Evolutionary conservation across 2,888 invertebrate species (phyloP).

Genomic region (Spilarctia lutea): DNA sequence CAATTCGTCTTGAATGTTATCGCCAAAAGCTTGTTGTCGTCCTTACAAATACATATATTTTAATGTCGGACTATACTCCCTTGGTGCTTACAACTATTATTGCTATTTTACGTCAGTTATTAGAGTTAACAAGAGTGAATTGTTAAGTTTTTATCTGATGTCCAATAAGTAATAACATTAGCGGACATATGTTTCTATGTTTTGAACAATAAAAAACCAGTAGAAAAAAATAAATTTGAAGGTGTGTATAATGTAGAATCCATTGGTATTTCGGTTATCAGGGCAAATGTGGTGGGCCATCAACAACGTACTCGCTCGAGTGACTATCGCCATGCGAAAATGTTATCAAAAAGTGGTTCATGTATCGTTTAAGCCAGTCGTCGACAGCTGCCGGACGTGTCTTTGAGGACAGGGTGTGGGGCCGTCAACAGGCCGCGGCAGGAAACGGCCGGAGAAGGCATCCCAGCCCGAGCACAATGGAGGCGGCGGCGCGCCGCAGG

Average conservation of each 20-base stretch:
- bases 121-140: background rate
- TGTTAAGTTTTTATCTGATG: background rate
- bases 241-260: conserved; percentile 8
- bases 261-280: conserved; percentile 7
- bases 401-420: conserved; percentile 62
- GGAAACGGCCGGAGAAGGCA: conserved; percentile 84
- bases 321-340: conserved; percentile 30
- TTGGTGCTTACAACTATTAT: background rate
- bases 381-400: conserved; percentile 78
- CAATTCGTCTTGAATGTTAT: background rate
- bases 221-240: conserved; percentile 37
- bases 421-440: conserved; percentile 69
- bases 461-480: conserved; percentile 83
- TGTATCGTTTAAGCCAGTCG: conserved; percentile 61
- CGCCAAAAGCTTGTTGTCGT: background rate
- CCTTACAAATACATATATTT: background rate
- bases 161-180: background rate
- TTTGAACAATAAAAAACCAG: background rate
- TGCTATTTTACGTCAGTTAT: background rate
- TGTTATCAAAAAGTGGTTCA: conserved; percentile 40
- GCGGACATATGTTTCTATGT: background rate
- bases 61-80: background rate
- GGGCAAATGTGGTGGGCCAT: background rate
- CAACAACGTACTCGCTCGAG: background rate
- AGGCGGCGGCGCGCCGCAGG: conserved; percentile 83